Percentiles rank a stretch among this genome's conserved stretches.
Conservation (phyloP, 2,113 vertebrate species). For the Carassius gibelio region DNA sequence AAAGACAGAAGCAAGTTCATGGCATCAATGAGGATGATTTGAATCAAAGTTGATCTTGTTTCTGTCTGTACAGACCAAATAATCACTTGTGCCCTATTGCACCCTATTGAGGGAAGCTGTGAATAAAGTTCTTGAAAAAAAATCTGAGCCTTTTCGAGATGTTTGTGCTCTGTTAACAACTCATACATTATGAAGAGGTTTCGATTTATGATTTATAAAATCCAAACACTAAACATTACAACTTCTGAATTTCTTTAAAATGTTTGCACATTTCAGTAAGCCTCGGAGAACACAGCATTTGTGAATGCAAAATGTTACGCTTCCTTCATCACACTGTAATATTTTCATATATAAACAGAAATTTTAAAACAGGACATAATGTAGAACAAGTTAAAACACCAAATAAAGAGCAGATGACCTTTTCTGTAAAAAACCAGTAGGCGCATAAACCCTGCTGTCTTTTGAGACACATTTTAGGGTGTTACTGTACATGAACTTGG, state of each 20-base stretch:
- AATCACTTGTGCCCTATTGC: background rate
- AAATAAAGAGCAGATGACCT: slow-evolving; percentile 61
- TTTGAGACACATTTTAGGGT: slow-evolving; percentile 55
- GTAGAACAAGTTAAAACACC: background rate
- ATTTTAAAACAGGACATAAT: background rate
- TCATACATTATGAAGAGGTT: background rate
- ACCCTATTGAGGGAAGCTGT: background rate
- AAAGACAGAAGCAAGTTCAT: background rate
- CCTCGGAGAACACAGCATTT: background rate
- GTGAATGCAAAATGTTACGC: background rate
- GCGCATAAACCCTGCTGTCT: slow-evolving; percentile 56
- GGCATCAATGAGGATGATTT: background rate
- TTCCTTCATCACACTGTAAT: background rate
- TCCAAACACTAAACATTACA: too few relatives aligned
- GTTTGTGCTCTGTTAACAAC: background rate
- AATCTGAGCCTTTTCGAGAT: background rate
- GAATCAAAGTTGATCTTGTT: background rate
- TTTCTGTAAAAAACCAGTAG: slow-evolving; percentile 69
- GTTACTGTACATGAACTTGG: background rate
- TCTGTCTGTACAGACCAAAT: slow-evolving; percentile 21
- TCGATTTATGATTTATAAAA: too few relatives aligned
- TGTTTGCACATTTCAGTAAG: background rate
- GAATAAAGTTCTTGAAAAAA: slow-evolving; percentile 41
- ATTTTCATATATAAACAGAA: background rate
- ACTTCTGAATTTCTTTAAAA: too few relatives aligned